These are phyloP conservation scores for Gonatopus flavifemur DNA, from an alignment of 1,140 invertebrate species.

Conservation along the genomic window DNA sequence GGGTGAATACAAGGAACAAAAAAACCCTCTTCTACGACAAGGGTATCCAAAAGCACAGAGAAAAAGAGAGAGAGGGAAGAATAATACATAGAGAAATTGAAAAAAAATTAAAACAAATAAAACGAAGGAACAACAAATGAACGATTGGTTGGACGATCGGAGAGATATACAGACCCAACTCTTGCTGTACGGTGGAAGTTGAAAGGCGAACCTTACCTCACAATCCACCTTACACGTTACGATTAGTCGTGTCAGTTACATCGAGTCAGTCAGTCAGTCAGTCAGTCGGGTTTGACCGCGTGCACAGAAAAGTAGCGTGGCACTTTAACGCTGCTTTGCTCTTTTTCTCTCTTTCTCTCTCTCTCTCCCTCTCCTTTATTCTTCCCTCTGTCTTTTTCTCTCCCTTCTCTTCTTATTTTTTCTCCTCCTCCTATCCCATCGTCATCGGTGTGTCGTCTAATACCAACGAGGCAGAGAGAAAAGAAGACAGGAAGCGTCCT, in stretches of 20 bases:
- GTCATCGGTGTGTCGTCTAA: background rate
- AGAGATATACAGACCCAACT: too few species aligned
- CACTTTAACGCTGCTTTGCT: conserved; percentile 1
- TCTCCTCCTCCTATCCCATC: conserved; percentile 7
- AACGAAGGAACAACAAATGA: background rate
- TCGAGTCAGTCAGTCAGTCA: too few species aligned
- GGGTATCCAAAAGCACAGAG: background rate
- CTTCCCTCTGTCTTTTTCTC: background rate
- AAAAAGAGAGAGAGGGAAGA: background rate
- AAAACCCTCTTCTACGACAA: too few species aligned
- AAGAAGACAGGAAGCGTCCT: background rate
- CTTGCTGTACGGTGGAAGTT: too few species aligned
- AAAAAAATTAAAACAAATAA: background rate
- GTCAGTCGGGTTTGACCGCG: conserved; percentile 44
- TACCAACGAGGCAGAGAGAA: background rate
- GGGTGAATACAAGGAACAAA: too few species aligned
- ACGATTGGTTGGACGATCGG: conserved; percentile 13
- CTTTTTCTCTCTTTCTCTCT: conserved; percentile 9
- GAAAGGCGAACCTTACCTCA: too few species aligned
- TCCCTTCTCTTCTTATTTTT: background rate
- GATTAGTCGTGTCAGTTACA: too few species aligned
- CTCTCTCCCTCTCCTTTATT: background rate
- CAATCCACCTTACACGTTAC: too few species aligned
- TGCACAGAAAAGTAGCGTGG: conserved; percentile 26
- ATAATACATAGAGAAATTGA: background rate